These are phyloP conservation scores for Oscheius sp. DNA, from an alignment of 2,888 invertebrate genomes.

Conservation along the genomic window DNA sequence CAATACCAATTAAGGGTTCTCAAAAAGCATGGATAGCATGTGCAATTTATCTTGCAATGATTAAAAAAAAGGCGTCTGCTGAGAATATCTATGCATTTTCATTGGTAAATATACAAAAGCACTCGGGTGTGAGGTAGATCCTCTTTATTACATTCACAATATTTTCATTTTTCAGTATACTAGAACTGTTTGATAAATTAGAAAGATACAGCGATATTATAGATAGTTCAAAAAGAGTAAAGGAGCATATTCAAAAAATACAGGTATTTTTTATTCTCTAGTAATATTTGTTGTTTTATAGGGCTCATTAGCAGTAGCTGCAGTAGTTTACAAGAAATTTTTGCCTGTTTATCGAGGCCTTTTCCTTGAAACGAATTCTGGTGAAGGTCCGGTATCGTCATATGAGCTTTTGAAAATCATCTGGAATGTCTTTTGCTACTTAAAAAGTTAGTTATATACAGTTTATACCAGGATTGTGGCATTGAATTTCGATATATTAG, in stretches of 20 bases:
- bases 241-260: constrained; percentile 81
- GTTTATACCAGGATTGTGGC: neutral
- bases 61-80: neutral
- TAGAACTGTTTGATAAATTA: constrained; percentile 92
- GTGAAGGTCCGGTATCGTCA: constrained; percentile 81
- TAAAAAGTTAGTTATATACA: constrained; percentile 7
- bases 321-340: constrained; percentile 90
- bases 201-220: constrained; percentile 95
- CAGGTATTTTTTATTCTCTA: neutral
- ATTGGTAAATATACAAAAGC: neutral
- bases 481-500: neutral
- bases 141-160: neutral
- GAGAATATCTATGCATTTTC: neutral
- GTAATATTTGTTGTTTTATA: constrained; percentile 73
- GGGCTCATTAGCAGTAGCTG: constrained; percentile 89
- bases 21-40: constrained; percentile 26
- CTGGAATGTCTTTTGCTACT: neutral
- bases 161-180: constrained; percentile 77
- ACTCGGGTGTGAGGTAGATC: neutral
- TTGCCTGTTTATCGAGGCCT: constrained; percentile 87
- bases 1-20: constrained; percentile 1
- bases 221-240: constrained; percentile 83
- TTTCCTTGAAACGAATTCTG: constrained; percentile 79
- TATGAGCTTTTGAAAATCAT: neutral
- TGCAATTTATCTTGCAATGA: constrained; percentile 17